Evolutionary conservation across 2,113 vertebrate species (phyloP).

Genomic region (Psephotus haematonotus): DNA sequence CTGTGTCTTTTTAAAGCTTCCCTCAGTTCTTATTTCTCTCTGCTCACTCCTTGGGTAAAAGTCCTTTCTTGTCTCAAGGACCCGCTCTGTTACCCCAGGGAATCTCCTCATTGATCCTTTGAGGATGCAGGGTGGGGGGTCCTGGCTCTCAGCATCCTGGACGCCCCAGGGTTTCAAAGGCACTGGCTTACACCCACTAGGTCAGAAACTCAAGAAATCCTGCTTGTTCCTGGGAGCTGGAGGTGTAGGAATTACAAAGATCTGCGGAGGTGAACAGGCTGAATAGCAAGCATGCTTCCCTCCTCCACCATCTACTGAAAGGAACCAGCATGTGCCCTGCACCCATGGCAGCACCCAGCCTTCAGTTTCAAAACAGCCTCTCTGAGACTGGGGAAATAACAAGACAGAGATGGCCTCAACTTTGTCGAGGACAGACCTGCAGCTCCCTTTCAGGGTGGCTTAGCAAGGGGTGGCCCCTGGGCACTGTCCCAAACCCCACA

Average conservation of each 20-base stretch:
- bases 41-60: background rate
- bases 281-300: background rate
- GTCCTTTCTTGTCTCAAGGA: background rate
- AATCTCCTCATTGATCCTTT: rapidly evolving
- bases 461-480: rapidly evolving
- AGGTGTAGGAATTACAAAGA: background rate
- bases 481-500: background rate
- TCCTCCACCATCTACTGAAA: background rate
- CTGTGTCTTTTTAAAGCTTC: background rate
- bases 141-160: background rate
- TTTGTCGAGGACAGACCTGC: background rate
- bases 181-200: background rate
- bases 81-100: background rate
- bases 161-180: background rate
- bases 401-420: rapidly evolving
- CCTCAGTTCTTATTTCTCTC: background rate
- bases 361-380: background rate
- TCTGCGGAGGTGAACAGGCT: background rate
- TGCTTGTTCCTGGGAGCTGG: background rate
- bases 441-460: background rate
- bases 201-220: background rate
- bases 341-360: background rate
- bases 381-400: background rate
- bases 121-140: background rate
- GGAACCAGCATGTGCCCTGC: background rate